Percentiles rank a stretch among this genome's conserved stretches.
Conservation (phyloP, 2,113 vertebrate species). For the Atrichornis clamosus region DNA sequence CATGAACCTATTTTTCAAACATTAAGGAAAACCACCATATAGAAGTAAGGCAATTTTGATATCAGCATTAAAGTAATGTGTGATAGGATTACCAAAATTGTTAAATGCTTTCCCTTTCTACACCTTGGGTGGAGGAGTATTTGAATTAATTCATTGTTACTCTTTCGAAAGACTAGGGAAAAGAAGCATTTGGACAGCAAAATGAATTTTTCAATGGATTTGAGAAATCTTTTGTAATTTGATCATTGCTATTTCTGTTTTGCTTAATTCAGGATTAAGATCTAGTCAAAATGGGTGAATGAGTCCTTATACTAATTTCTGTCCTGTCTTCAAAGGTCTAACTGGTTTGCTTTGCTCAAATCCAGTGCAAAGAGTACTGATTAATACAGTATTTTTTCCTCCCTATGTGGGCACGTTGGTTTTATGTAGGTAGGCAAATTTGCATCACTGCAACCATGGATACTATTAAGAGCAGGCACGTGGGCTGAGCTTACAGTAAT, state of each 20-base stretch:
- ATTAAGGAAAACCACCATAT: background rate
- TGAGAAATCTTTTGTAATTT: background rate
- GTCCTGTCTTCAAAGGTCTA: background rate
- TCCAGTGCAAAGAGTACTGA: conserved; percentile 45
- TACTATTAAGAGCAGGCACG: conserved; percentile 73
- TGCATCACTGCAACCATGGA: conserved; percentile 81
- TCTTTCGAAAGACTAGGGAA: background rate
- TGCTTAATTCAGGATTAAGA: background rate
- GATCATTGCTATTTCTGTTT: background rate
- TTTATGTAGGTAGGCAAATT: conserved; percentile 73
- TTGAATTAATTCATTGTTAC: background rate
- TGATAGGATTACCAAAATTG: background rate
- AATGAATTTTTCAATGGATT: background rate
- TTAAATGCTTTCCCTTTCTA: background rate
- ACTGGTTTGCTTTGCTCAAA: background rate
- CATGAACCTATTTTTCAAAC: background rate
- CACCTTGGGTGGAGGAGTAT: background rate
- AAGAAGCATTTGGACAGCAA: background rate
- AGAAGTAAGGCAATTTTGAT: background rate
- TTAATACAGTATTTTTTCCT: conserved; percentile 49
- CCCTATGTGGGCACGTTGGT: conserved; percentile 65
- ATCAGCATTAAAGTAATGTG: background rate
- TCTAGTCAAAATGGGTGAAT: background rate
- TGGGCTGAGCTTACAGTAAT: conserved; percentile 63
- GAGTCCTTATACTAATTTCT: background rate